These are phyloP conservation scores for Drosophila monieri DNA, from an alignment of 2,888 invertebrate species.

Conservation along the genomic window DNA sequence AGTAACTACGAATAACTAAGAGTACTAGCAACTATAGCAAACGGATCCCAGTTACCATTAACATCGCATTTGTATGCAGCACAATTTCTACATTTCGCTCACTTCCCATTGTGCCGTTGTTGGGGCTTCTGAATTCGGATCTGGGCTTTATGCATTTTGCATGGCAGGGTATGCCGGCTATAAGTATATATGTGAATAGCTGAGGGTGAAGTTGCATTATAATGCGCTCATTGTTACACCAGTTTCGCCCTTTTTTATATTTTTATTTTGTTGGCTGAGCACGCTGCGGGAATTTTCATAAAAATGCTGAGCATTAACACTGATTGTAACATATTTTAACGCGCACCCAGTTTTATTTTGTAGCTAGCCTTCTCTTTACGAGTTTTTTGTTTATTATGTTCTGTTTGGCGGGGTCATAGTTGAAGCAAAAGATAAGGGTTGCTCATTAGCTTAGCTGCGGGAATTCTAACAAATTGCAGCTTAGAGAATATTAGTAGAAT, in stretches of 20 bases:
- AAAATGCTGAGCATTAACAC: slow-evolving; percentile 73
- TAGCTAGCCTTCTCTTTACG: background rate
- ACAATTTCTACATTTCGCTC: slow-evolving; percentile 55
- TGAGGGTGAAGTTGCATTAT: slow-evolving; percentile 50
- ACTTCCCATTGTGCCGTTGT: slow-evolving; percentile 57
- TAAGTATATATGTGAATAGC: slow-evolving; percentile 12
- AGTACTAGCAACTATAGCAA: slow-evolving; percentile 20
- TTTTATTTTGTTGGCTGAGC: slow-evolving; percentile 39
- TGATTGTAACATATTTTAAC: slow-evolving; percentile 73
- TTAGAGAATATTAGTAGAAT: slow-evolving; percentile 34
- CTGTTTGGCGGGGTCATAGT: slow-evolving; percentile 15
- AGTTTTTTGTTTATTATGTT: background rate
- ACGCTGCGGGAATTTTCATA: slow-evolving; percentile 64
- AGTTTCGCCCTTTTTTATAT: slow-evolving; percentile 21
- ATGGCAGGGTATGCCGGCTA: slow-evolving; percentile 11
- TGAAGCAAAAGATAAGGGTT: slow-evolving; percentile 19
- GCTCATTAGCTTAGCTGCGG: slow-evolving; percentile 55
- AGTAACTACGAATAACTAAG: slow-evolving; percentile 19
- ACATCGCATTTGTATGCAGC: slow-evolving; percentile 62
- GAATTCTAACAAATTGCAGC: slow-evolving; percentile 37
- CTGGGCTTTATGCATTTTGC: slow-evolving; percentile 41
- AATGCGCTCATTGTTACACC: slow-evolving; percentile 52
- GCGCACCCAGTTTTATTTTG: slow-evolving; percentile 55
- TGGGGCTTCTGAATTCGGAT: slow-evolving; percentile 29
- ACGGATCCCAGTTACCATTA: slow-evolving; percentile 54